A percentile compares a stretch with the other conserved stretches of the same genome.
These are phyloP conservation scores for Hydrochoerus hydrochaeris DNA, from an alignment of 2,113 vertebrate genomes.

Conservation along the genomic window DNA sequence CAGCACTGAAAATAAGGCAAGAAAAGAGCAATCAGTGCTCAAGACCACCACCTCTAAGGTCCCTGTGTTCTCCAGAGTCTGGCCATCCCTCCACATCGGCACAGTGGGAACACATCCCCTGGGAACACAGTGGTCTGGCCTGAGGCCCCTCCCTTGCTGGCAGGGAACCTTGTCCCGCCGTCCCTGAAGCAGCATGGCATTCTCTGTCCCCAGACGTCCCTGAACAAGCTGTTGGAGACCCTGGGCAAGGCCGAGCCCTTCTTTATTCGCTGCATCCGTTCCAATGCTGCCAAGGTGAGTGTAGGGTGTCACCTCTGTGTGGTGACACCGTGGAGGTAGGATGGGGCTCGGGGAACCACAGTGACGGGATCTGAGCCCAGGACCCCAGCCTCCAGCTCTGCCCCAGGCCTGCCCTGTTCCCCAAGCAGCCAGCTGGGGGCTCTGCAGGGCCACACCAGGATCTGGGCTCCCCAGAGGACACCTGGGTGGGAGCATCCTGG, in stretches of 20 bases:
- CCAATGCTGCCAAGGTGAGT: slow-evolving; percentile 96
- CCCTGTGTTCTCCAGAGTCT: neutral
- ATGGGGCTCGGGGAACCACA: no score
- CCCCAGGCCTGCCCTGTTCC: neutral
- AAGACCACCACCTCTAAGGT: neutral
- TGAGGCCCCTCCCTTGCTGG: neutral
- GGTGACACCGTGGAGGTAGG: no score
- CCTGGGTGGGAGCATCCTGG: neutral
- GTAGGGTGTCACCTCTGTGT: neutral
- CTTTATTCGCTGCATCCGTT: slow-evolving; percentile 98
- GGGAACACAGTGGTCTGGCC: neutral
- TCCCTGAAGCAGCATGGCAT: neutral
- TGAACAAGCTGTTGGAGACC: slow-evolving; percentile 95
- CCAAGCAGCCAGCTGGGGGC: neutral
- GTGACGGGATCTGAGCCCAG: neutral
- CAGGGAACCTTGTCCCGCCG: accelerated
- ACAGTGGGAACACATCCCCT: no score
- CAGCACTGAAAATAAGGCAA: neutral
- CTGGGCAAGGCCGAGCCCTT: slow-evolving; percentile 96
- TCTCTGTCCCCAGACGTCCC: slow-evolving; percentile 89
- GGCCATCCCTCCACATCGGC: neutral
- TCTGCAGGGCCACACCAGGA: neutral
- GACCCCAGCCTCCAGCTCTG: no score
- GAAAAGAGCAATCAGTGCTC: neutral
- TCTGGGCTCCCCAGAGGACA: no score